phyloP scores from a whole-genome alignment of 1,140 invertebrate genomes.

The Homalodisca vitripennis region DNA sequence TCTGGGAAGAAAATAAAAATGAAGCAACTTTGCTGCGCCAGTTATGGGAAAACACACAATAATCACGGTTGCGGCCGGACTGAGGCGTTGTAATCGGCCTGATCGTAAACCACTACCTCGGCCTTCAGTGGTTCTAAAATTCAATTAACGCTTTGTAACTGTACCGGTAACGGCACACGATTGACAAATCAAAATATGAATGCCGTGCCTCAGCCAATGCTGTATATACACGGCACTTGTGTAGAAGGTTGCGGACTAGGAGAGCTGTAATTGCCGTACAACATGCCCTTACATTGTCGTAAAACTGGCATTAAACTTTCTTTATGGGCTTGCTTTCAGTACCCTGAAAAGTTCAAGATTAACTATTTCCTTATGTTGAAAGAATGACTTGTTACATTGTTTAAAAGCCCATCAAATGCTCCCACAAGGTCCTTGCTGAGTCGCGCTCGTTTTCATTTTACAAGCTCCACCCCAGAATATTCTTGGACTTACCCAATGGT shows the following conservation, averaged over 20 bases:
- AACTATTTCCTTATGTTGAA: constrained; percentile 21
- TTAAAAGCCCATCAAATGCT: constrained; percentile 17
- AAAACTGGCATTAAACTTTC: constrained; percentile 18
- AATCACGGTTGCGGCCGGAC: too few relatives aligned
- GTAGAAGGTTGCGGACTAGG: background rate
- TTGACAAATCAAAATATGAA: constrained; percentile 26
- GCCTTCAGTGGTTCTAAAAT: constrained; percentile 15
- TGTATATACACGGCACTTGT: background rate
- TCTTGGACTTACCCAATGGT: too few relatives aligned
- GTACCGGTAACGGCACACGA: background rate
- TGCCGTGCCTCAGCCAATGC: background rate
- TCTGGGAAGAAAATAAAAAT: too few relatives aligned
- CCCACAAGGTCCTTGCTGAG: constrained; percentile 9
- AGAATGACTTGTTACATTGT: constrained; percentile 22
- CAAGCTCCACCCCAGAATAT: too few relatives aligned
- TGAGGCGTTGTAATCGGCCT: too few relatives aligned
- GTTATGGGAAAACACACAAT: too few relatives aligned
- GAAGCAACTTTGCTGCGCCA: too few relatives aligned
- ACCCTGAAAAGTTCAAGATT: constrained; percentile 24
- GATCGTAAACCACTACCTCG: too few relatives aligned
- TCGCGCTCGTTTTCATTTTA: background rate
- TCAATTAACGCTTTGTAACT: constrained; percentile 6
- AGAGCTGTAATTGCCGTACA: background rate
- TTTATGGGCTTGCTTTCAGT: constrained; percentile 14
- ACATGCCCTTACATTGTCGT: background rate